These are phyloP conservation scores for Phlogophora meticulosa DNA, from an alignment of 2,888 invertebrate species.

Conservation along the genomic window DNA sequence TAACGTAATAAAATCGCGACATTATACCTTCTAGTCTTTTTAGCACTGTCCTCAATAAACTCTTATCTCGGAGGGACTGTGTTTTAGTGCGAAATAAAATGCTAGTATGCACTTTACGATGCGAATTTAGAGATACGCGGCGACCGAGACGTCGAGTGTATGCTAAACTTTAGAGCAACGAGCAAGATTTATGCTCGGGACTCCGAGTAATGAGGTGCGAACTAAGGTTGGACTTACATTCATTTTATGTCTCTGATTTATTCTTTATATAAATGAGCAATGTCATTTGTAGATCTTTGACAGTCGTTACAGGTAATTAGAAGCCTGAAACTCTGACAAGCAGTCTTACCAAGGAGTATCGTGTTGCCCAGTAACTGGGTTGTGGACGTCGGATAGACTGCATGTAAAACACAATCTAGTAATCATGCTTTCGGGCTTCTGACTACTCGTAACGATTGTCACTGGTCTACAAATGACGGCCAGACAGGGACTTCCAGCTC, in stretches of 20 bases:
- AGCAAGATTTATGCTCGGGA: constrained; percentile 37
- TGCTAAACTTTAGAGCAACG: constrained; percentile 57
- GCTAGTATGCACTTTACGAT: constrained; percentile 68
- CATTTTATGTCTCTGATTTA: constrained; percentile 34
- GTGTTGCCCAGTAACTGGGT: too few relatives aligned
- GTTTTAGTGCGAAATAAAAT: constrained; percentile 67
- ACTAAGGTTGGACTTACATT: constrained; percentile 25
- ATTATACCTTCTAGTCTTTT: constrained; percentile 57
- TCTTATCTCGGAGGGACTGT: constrained; percentile 61
- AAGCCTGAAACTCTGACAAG: too few relatives aligned
- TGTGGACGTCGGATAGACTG: too few relatives aligned
- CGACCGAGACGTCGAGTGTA: constrained; percentile 43
- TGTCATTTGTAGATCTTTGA: too few relatives aligned
- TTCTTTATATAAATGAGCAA: constrained; percentile 9
- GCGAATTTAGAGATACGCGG: constrained; percentile 56
- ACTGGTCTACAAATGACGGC: too few relatives aligned
- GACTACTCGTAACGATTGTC: too few relatives aligned
- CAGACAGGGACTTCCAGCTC: too few relatives aligned
- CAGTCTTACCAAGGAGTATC: too few relatives aligned
- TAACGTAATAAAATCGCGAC: constrained; percentile 48
- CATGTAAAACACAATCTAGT: too few relatives aligned
- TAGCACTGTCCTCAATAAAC: constrained; percentile 59
- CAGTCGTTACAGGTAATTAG: too few relatives aligned
- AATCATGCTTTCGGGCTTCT: too few relatives aligned
- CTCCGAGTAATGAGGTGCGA: constrained; percentile 54